These are phyloP conservation scores for Mylabris sibirica DNA, from an alignment of 2,888 invertebrate genomes.

Conservation along the genomic window DNA sequence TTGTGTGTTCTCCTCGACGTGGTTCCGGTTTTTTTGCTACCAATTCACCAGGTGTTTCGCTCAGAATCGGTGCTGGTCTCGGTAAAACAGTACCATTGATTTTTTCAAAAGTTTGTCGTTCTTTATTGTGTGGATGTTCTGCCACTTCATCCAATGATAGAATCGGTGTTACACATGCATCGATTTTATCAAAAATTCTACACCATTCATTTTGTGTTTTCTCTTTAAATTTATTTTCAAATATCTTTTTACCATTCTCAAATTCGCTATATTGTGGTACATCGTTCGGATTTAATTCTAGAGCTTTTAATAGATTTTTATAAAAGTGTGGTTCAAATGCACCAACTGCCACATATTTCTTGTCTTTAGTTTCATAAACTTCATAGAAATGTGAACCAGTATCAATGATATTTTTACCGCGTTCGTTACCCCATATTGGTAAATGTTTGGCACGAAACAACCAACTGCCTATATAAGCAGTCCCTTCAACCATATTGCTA, in stretches of 20 bases:
- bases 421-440: constrained; percentile 70
- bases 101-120: constrained; percentile 68
- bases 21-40: constrained; percentile 54
- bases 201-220: constrained; percentile 91
- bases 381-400: constrained; percentile 87
- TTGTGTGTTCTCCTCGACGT: constrained; percentile 72
- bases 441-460: constrained; percentile 73
- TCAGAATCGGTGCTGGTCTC: constrained; percentile 80
- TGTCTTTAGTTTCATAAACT: constrained; percentile 91
- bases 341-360: constrained; percentile 93
- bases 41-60: constrained; percentile 75
- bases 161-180: constrained; percentile 96
- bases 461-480: constrained; percentile 91
- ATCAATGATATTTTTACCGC: constrained; percentile 86
- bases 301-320: constrained; percentile 72
- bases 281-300: constrained; percentile 69
- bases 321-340: constrained; percentile 95
- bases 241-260: constrained; percentile 63
- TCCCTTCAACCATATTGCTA: constrained; percentile 89
- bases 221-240: constrained; percentile 73
- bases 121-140: constrained; percentile 73
- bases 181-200: constrained; percentile 76
- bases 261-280: constrained; percentile 71
- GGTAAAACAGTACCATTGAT: constrained; percentile 65
- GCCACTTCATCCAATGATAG: constrained; percentile 76